Evolutionary conservation across 2,113 vertebrate species (phyloP).

Genomic region (Nanger granti): DNA sequence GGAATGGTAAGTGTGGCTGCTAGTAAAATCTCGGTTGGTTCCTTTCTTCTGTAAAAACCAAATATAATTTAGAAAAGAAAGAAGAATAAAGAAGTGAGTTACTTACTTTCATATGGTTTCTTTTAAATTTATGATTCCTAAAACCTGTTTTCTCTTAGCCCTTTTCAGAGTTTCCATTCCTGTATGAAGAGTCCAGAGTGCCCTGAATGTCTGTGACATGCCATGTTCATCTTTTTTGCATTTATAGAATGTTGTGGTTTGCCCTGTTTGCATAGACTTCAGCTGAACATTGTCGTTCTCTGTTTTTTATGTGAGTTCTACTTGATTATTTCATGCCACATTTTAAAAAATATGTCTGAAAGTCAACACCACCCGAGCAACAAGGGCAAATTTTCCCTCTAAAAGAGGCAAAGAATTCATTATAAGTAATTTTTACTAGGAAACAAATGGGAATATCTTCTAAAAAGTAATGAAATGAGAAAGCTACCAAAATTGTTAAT

Average conservation of each 20-base stretch:
- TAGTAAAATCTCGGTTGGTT: neutral
- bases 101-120: slow-evolving; percentile 8
- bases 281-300: neutral
- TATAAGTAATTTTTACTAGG: neutral
- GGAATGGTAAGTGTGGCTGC: neutral
- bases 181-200: neutral
- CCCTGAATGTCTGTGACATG: neutral
- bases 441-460: neutral
- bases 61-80: neutral
- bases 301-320: neutral
- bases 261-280: neutral
- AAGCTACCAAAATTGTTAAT: neutral
- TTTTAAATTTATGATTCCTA: slow-evolving; percentile 11
- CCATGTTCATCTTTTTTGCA: neutral
- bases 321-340: neutral
- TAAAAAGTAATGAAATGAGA: neutral
- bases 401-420: neutral
- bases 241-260: neutral
- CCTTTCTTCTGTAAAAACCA: neutral
- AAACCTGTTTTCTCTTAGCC: neutral
- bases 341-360: neutral
- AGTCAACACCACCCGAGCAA: neutral
- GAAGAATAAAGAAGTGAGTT: neutral
- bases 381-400: neutral
- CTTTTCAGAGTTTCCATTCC: neutral